Base-by-base conservation (phyloP, 2,888 invertebrate species). In the Rhamnusium bicolor region DNA sequence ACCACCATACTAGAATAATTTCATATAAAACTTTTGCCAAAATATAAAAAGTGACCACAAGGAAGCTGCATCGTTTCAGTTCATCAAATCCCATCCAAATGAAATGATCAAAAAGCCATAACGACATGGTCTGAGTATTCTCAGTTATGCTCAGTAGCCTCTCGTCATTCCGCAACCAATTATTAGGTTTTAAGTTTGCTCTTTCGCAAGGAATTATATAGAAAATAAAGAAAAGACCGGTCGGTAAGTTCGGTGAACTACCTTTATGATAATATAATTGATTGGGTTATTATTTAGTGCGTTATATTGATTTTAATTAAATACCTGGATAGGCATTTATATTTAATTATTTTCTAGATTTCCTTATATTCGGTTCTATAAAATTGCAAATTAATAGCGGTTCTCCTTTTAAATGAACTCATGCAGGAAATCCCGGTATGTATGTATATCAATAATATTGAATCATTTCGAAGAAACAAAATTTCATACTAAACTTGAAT, bases 141-240 rank as follows among this genome's bases (percentile, higher is more conserved):
- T 16, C 54, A 56, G 54, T 27, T 56, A 56, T 56, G 54, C 54
- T 56, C 54, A 56, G 54, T 56, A 56, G 54, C 14, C 54, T 56
- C 54, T 27, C n/a, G n/a, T 27, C 27, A 27, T 27, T 27, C 14
- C 27, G 54, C 54, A 24, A 24, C 54, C 14, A 27, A 27, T 7
- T 56, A 27, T 24, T 56, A 56, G 2, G 8, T 27, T 24, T 27
- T 27, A 56, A 16, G 14, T n/a, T 56, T 56, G 54, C 14, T 47
- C 27, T 63, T 63, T 63, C 63, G 24, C 47, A 47, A 63, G 29
- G 29, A 18, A 49, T 63, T 47, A 21, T 14, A 63, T 63, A 63
- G 49, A 63, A 63, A 63, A 63, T 49, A 49, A 63, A 47, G 16
- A 63, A 49, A 14, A 49, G 49, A 29, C n/a, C 27, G 63, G 47